These are phyloP conservation scores for Paracanthobrama guichenoti DNA, from an alignment of 2,113 vertebrate genomes.

Conservation along the genomic window DNA sequence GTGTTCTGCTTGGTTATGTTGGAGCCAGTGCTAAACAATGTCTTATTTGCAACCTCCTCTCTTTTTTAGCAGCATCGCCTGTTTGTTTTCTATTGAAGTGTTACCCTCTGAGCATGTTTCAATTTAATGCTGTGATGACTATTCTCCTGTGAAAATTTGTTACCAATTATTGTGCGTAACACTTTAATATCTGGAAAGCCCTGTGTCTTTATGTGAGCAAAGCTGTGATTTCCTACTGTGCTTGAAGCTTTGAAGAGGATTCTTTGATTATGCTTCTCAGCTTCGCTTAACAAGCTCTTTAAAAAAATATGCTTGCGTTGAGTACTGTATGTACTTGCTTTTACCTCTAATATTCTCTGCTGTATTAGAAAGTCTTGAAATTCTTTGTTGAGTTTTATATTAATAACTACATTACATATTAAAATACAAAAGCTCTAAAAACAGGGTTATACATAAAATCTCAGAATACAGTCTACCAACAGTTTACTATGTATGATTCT, in stretches of 20 bases:
- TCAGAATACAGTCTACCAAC: neutral
- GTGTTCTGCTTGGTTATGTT: neutral
- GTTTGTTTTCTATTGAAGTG: slow-evolving; percentile 24
- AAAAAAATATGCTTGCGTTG: slow-evolving; percentile 5
- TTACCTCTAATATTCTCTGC: neutral
- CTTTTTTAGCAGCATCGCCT: neutral
- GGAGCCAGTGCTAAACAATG: neutral
- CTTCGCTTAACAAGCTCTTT: slow-evolving; percentile 29
- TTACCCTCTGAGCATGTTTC: slow-evolving; percentile 45
- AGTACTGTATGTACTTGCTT: neutral
- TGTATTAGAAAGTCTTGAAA: neutral
- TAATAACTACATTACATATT: neutral
- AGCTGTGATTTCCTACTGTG: slow-evolving; percentile 26
- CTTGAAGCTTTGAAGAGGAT: slow-evolving; percentile 7
- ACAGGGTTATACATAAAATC: neutral
- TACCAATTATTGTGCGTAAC: slow-evolving; percentile 29
- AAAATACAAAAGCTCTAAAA: neutral
- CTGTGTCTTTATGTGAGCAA: slow-evolving; percentile 21
- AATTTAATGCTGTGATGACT: slow-evolving; percentile 45
- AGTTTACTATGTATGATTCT: neutral
- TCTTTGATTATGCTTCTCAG: slow-evolving; percentile 34
- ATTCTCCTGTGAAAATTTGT: slow-evolving; percentile 31
- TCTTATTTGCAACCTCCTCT: neutral
- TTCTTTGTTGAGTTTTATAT: neutral
- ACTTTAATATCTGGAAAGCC: slow-evolving; percentile 39